Conservation (phyloP, 1,140 invertebrate species). For the Drosophila pseudoananassae region DNA sequence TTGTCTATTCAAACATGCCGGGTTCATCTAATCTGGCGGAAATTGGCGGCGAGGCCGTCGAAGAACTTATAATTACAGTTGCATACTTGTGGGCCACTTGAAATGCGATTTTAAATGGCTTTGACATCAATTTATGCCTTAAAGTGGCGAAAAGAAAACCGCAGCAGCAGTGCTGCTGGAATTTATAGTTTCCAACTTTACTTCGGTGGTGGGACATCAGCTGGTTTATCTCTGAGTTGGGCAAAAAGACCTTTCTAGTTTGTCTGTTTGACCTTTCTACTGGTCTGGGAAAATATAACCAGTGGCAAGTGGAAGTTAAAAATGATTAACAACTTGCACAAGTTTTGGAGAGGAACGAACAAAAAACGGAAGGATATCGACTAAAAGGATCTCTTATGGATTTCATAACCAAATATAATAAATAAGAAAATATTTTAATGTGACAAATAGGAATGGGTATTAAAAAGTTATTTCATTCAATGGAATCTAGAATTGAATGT, state of each 20-base stretch:
- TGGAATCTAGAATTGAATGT: too few species aligned
- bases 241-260: background rate
- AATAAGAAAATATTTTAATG: too few species aligned
- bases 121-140: slow-evolving; percentile 72
- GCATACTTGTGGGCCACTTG: slow-evolving; percentile 42
- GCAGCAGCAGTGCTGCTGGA: slow-evolving; percentile 28
- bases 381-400: background rate
- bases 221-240: slow-evolving; percentile 38
- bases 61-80: slow-evolving; percentile 60
- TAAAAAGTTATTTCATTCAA: too few species aligned
- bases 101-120: slow-evolving; percentile 69
- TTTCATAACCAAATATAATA: background rate
- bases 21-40: slow-evolving; percentile 2
- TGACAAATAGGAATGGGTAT: too few species aligned
- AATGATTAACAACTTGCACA: slow-evolving; percentile 72
- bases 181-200: slow-evolving; percentile 58
- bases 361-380: background rate
- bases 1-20: slow-evolving; percentile 59
- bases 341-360: slow-evolving; percentile 18
- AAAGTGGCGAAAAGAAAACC: slow-evolving; percentile 36
- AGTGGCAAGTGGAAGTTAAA: slow-evolving; percentile 58
- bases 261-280: background rate
- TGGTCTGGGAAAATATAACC: slow-evolving; percentile 29
- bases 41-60: background rate
- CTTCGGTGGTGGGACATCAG: slow-evolving; percentile 61